Conservation (phyloP, 2,113 vertebrate genomes). For the Trinectes maculatus region DNA sequence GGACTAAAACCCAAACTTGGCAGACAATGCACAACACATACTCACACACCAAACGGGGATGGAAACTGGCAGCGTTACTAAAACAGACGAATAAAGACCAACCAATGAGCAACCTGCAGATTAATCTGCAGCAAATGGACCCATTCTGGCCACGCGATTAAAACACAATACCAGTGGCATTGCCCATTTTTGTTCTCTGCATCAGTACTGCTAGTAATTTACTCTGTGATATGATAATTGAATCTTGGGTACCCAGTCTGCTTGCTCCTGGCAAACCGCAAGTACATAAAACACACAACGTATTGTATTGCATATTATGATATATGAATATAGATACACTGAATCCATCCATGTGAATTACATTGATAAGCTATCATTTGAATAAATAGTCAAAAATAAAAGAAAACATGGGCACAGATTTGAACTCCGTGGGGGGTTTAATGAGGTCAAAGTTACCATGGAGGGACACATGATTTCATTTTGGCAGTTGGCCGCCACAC, state of each 20-base stretch:
- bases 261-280: not conserved
- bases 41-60: not conserved
- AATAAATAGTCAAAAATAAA: not conserved
- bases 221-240: not conserved
- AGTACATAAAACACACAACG: not conserved
- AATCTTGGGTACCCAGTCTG: not conserved
- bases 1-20: not conserved
- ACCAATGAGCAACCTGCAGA: conserved; percentile 8
- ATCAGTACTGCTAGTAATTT: not conserved
- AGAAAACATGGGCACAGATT: not conserved
- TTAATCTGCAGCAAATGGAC: conserved; percentile 3
- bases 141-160: not conserved
- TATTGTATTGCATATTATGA: not conserved
- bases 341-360: not conserved
- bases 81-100: not conserved
- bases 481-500: too few relatives aligned
- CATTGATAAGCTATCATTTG: not conserved
- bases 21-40: not conserved
- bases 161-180: not conserved
- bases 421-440: too few relatives aligned
- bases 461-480: not conserved
- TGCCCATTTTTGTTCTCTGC: conserved; percentile 7
- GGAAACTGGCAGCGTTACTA: not conserved
- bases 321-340: too few relatives aligned
- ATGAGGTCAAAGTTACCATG: too few relatives aligned